Percentiles rank a stretch among this genome's conserved stretches.
Evolutionary conservation across 2,113 vertebrate species (phyloP).

Genomic region (Alouatta palliata): DNA sequence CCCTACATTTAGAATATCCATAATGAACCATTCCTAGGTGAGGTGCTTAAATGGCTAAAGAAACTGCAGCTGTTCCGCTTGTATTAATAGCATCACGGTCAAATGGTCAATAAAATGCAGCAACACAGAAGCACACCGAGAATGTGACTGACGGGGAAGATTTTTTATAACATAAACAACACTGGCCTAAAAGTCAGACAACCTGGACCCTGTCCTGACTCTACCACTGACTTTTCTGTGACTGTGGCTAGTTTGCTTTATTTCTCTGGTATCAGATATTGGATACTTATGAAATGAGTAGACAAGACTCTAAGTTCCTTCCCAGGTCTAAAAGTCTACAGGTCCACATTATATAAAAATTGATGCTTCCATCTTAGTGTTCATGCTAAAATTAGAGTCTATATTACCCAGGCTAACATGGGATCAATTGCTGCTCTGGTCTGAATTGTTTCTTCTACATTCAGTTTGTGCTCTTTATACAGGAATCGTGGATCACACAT

Average conservation of each 20-base stretch:
- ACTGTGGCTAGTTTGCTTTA: neutral
- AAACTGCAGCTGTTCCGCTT: neutral
- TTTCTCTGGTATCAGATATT: neutral
- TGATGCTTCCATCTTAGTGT: neutral
- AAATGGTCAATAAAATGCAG: constrained; percentile 36
- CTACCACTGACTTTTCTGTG: neutral
- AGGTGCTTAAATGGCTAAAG: constrained; percentile 31
- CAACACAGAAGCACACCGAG: neutral
- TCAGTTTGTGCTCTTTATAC: neutral
- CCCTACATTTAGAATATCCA: constrained; percentile 17
- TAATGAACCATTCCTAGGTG: constrained; percentile 5
- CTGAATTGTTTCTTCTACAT: neutral
- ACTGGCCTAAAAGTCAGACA: neutral
- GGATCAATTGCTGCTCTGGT: neutral
- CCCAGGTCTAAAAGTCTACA: neutral
- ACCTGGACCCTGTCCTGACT: neutral
- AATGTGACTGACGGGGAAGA: neutral
- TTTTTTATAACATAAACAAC: neutral
- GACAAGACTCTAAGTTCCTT: neutral
- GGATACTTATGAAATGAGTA: neutral
- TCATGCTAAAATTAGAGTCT: constrained; percentile 17
- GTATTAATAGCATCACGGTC: neutral
- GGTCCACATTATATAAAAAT: constrained; percentile 2
- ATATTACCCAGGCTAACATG: neutral
- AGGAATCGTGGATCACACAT: neutral